These are phyloP conservation scores for Pseudoips prasinana DNA, from an alignment of 2,888 invertebrate genomes.

Conservation along the genomic window DNA sequence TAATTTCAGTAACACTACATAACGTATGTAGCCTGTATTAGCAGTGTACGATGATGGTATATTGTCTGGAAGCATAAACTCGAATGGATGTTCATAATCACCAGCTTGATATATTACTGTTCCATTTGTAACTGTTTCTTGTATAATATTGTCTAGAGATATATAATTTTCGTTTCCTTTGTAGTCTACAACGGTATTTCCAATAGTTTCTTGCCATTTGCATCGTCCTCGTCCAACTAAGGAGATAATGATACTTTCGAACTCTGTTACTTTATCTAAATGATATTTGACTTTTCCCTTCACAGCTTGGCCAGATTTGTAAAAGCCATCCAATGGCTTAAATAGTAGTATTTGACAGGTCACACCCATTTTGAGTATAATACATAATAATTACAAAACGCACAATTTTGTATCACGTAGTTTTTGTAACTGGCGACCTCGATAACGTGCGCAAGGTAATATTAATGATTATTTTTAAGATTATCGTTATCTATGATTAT, in stretches of 20 bases:
- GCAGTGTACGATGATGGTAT: conserved; percentile 33
- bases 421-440: too few relatives aligned
- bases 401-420: too few relatives aligned
- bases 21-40: conserved; percentile 18
- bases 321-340: conserved; percentile 18
- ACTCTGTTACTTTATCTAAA: conserved; percentile 25
- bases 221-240: conserved; percentile 30
- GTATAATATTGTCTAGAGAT: conserved; percentile 13
- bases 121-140: conserved; percentile 3
- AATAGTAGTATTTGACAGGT: conserved; percentile 28
- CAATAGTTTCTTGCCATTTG: conserved; percentile 5
- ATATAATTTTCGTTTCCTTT: conserved; percentile 22
- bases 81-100: conserved; percentile 14
- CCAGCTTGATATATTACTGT: conserved; percentile 1
- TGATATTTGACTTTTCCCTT: conserved; percentile 29
- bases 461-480: too few relatives aligned
- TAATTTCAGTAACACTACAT: conserved; percentile 26
- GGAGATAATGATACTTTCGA: conserved; percentile 21
- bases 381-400: too few relatives aligned
- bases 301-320: conserved; percentile 27
- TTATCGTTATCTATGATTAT: too few relatives aligned
- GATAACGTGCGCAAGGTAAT: too few relatives aligned
- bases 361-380: conserved; percentile 17
- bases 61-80: conserved; percentile 26
- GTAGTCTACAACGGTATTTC: not conserved